Evolutionary conservation across 2,113 vertebrate species (phyloP), one percentile per base, ranked within the genome.

Genomic region (Sinocyclocheilus anophthalmus): DNA sequence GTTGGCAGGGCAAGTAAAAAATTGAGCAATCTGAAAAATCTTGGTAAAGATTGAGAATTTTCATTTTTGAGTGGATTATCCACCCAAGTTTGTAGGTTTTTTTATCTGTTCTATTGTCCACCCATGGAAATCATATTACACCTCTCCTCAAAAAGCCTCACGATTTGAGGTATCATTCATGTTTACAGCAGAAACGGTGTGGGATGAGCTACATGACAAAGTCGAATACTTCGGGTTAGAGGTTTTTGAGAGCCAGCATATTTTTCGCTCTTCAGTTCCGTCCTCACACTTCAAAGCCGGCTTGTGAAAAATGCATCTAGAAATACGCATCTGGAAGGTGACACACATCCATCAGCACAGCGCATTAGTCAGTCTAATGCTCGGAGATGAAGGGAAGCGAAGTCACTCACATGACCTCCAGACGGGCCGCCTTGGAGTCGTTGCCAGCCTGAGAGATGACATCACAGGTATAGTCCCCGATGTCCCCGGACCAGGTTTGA

Each of bases 401-500:
- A 77, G 76, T 53, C 70, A 96, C 98, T 99, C 91, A 99, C 98
- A 99, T 99, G 86, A 99, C 97, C 94, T 99, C 97, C 16, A 99
- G 94, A 1, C 98, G 96, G 7, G 97, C 97, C 0, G 90, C 90
- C 80, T 90, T 93, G 76, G 97, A 97, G 90, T 98, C 97, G 0
- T 98, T 98, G 57, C 97, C 97, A 0, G 97, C 97, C 3, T 90
- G 90, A 0, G 97, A 99, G 30, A 95, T 33, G 73, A 98, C 95
- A 0, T 96, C 94, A 4, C 98, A 99, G 22, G 96, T 97, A 85
- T 99, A 99, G 91, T 98, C 96, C 0, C 98, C 98, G 0, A 99
- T 99, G 94, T 99, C 98, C 0, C 97, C 98, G 0, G 98, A 99
- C 98, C 98, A 99, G 0, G 98, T 99, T 92, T 99, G 98, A 91